Base-by-base conservation (phyloP, 2,113 vertebrate species). In the Toxotes jaculatrix region DNA sequence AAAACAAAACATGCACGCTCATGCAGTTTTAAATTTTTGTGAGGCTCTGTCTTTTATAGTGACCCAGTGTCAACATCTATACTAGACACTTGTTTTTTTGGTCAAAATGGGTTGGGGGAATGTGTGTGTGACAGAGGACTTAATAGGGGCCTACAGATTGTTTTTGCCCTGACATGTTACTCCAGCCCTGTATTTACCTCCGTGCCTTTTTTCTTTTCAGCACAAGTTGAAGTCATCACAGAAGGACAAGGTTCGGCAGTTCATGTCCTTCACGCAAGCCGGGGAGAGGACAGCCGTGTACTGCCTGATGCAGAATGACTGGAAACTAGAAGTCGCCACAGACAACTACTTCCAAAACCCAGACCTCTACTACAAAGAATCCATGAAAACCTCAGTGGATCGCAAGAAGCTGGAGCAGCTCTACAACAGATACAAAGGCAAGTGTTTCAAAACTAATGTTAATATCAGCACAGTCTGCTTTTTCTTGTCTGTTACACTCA, bases 291-390 rank as follows among this genome's bases (percentile, higher is more conserved):
- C 97, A 80, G 97, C 97, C 82, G 92, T 98, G 80, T 96, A 95
- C 95, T 98, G 96, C 95, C 95, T 97, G 88, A 96, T 95, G n/a
- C 97, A 97, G 95, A 97, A 96, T 96, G 97, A 97, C 87, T 97
- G 96, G 98, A 98, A 96, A 94, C 94, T 97, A 96, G 97, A 97
- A 87, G 95, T 97, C 80, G 97, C 97, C 86, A 97, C 96, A 17
- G 97, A 97, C 95, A 97, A 96, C 95, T 98, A 97, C 95, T 98
- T 97, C 94, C 97, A 97, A 86, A 97, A 97, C 80, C 96, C 96
- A 77, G 96, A 96, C 85, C 91, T 95, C 27, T 97, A 97, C 95
- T 95, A 96, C 90, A 97, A 96, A 95, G 97, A 97, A 93, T 96
- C 97, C 96, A 97, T 96, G 97, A 97, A 96, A 95, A 96, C 93